A percentile compares a stretch with the other conserved stretches of the same genome.
phyloP scores from a whole-genome alignment of 2,888 invertebrate genomes.

The Euplexia lucipara region DNA sequence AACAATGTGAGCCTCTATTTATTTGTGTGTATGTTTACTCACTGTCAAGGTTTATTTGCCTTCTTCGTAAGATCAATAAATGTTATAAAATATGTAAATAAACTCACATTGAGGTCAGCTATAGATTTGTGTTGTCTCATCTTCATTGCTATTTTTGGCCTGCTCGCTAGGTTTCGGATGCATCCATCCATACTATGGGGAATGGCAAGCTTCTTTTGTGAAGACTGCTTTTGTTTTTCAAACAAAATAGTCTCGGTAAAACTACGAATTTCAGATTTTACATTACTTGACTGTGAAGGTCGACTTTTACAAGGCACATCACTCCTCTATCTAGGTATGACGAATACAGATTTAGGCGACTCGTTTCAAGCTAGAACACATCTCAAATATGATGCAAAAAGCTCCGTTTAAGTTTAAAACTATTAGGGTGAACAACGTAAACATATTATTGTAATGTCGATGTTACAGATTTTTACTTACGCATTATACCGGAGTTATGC shows the following conservation, averaged over 20 bases:
- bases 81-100: conserved; percentile 33
- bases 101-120: conserved; percentile 9
- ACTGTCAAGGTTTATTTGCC: conserved; percentile 51
- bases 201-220: background rate
- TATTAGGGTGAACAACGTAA: background rate
- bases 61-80: conserved; percentile 27
- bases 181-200: too few species aligned
- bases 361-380: background rate
- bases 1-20: conserved; percentile 17
- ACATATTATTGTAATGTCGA: too few species aligned
- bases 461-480: too few species aligned
- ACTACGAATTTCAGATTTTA: too few species aligned
- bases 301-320: too few species aligned
- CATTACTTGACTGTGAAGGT: too few species aligned
- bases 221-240: background rate
- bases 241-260: background rate
- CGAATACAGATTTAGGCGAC: too few species aligned
- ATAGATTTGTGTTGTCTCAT: background rate
- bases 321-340: too few species aligned
- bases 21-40: conserved; percentile 35
- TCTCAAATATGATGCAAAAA: background rate
- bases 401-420: background rate
- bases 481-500: too few species aligned
- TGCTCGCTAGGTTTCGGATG: background rate
- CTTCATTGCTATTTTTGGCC: background rate